These are phyloP conservation scores for Dendroctonus valens DNA, from an alignment of 1,140 invertebrate species.

Conservation along the genomic window DNA sequence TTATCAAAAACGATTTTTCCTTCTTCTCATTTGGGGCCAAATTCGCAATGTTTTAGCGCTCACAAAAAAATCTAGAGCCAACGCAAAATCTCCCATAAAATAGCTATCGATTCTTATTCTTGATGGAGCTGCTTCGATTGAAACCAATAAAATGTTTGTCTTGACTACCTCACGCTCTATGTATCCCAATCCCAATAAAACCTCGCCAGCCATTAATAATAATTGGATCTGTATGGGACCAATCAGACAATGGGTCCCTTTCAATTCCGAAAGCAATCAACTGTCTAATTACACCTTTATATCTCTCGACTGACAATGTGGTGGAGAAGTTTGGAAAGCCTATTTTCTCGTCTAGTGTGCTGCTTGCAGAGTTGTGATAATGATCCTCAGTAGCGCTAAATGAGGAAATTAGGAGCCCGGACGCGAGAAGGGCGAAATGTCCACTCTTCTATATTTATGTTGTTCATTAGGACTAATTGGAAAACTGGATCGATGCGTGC, in stretches of 20 bases:
- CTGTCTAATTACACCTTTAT: slow-evolving; percentile 29
- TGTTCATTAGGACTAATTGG: slow-evolving; percentile 10
- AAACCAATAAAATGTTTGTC: no score
- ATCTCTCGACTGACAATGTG: slow-evolving; percentile 15
- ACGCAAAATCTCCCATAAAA: no score
- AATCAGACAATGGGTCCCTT: slow-evolving; percentile 12
- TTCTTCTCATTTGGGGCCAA: no score
- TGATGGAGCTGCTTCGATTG: no score
- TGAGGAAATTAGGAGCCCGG: neutral
- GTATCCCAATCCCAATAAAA: neutral
- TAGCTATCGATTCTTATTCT: no score
- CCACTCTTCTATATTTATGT: slow-evolving; percentile 11
- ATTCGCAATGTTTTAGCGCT: no score
- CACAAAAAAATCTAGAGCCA: no score
- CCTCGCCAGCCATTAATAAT: slow-evolving; percentile 1
- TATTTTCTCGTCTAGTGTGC: slow-evolving; percentile 17
- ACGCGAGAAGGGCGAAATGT: slow-evolving; percentile 5
- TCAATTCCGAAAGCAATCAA: slow-evolving; percentile 21
- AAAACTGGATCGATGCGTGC: slow-evolving; percentile 5
- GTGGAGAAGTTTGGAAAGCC: slow-evolving; percentile 21
- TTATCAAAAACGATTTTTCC: no score
- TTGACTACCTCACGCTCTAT: no score
- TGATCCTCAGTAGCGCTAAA: slow-evolving; percentile 14
- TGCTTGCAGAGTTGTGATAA: slow-evolving; percentile 19
- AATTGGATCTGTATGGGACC: neutral